A percentile compares a stretch with the other conserved stretches of the same genome.
Conservation (phyloP, 2,888 invertebrate species). For the Psylliodes chrysocephalus region DNA sequence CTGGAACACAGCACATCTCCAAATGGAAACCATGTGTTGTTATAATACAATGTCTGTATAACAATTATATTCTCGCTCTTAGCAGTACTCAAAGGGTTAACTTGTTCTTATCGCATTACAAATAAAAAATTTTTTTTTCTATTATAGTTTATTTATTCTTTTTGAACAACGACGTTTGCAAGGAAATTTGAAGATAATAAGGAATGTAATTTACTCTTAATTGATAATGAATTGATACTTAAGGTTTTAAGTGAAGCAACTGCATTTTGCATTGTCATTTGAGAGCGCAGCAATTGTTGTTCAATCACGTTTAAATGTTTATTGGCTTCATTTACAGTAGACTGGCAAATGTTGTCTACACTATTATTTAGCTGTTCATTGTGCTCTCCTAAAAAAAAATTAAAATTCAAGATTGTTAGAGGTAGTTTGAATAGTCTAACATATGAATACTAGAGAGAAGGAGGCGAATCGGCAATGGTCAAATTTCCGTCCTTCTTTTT, state of each 20-base stretch:
- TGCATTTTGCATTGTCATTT: constrained; percentile 59
- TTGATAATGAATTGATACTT: constrained; percentile 54
- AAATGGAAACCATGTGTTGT: no score
- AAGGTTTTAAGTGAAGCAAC: constrained; percentile 58
- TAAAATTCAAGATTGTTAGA: no score
- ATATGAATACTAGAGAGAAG: no score
- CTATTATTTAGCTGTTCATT: constrained; percentile 56
- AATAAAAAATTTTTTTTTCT: no score
- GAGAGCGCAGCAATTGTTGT: constrained; percentile 60
- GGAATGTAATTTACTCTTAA: constrained; percentile 59
- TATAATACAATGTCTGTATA: no score
- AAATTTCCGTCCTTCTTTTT: no score
- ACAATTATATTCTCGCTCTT: no score
- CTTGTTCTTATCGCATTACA: no score
- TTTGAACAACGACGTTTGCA: constrained; percentile 52
- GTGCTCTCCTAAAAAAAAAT: constrained; percentile 56
- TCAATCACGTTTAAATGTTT: constrained; percentile 57
- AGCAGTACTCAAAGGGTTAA: no score
- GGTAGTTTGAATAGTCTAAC: no score
- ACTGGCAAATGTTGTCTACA: constrained; percentile 53
- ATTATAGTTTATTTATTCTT: constrained; percentile 6
- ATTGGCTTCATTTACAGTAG: constrained; percentile 53
- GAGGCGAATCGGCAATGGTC: no score
- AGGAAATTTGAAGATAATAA: constrained; percentile 59
- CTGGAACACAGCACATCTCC: no score